These are phyloP conservation scores for Whitmania pigra DNA, from an alignment of 1,140 invertebrate genomes.

Conservation along the genomic window DNA sequence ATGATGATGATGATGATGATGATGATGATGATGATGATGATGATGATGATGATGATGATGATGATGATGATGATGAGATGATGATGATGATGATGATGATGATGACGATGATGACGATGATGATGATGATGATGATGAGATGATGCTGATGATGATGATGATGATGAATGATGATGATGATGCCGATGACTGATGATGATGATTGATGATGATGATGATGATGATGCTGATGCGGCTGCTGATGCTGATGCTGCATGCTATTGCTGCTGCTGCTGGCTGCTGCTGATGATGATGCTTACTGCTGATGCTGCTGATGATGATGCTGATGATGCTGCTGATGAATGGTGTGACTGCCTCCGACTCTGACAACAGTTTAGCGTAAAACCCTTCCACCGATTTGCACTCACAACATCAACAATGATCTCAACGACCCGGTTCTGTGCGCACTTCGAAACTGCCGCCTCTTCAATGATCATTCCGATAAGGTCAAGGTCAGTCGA, in stretches of 20 bases:
- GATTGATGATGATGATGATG: too few species aligned
- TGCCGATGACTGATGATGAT: too few species aligned
- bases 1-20: constrained; percentile 6
- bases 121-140: constrained; percentile 11
- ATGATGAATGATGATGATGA: too few species aligned
- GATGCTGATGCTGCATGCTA: neutral
- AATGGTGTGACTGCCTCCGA: too few species aligned
- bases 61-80: neutral
- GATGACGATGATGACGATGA: too few species aligned
- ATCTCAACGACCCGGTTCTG: constrained; percentile 68
- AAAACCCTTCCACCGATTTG: constrained; percentile 86
- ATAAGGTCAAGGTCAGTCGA: constrained; percentile 77
- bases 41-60: constrained; percentile 4
- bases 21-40: constrained; percentile 13
- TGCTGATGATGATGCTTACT: neutral
- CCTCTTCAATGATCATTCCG: constrained; percentile 82
- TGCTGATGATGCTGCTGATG: neutral
- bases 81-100: neutral
- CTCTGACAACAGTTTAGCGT: constrained; percentile 46
- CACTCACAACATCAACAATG: constrained; percentile 92
- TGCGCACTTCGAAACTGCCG: constrained; percentile 73
- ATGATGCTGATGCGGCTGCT: too few species aligned
- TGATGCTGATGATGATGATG: too few species aligned
- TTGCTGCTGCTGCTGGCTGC: neutral
- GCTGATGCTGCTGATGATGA: neutral